Evolutionary conservation across 1,140 invertebrate species (phyloP).

Genomic region (Lepidostoma basale): DNA sequence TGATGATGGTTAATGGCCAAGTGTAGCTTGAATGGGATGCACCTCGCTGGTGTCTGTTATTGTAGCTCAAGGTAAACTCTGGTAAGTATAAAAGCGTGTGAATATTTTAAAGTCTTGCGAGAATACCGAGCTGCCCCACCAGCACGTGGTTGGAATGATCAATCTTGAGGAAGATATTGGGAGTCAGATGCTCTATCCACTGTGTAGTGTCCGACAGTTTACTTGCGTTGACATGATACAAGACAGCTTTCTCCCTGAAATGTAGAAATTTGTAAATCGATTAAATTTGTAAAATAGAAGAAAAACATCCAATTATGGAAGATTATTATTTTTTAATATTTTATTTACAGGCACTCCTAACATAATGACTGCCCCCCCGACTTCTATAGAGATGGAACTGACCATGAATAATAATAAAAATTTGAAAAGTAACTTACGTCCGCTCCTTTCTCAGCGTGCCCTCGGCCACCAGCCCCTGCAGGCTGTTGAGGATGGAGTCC

Average conservation of each 20-base stretch:
- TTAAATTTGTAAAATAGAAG: not conserved
- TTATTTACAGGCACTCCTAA: not conserved
- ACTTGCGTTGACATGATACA: constrained; percentile 46
- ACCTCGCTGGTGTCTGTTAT: no score
- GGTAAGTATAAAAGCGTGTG: not conserved
- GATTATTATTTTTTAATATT: not conserved
- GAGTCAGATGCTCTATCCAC: constrained; percentile 49
- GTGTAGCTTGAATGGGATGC: not conserved
- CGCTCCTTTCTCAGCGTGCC: constrained; percentile 50
- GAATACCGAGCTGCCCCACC: constrained; percentile 37
- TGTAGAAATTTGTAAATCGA: constrained; percentile 32
- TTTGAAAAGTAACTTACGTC: constrained; percentile 49
- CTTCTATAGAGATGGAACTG: not conserved
- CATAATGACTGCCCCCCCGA: not conserved
- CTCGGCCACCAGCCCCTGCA: constrained; percentile 51
- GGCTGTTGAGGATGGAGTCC: constrained; percentile 59
- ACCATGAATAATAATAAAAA: not conserved
- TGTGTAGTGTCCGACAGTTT: constrained; percentile 44
- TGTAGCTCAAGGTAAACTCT: not conserved
- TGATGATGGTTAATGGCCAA: no score
- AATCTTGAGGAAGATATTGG: constrained; percentile 47
- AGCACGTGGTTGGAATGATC: constrained; percentile 49
- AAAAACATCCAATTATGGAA: not conserved
- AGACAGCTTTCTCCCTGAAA: constrained; percentile 47
- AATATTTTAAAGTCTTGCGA: constrained; percentile 43